phyloP scores from a whole-genome alignment of 2,888 invertebrate genomes.

The Flexamia atlantica region DNA sequence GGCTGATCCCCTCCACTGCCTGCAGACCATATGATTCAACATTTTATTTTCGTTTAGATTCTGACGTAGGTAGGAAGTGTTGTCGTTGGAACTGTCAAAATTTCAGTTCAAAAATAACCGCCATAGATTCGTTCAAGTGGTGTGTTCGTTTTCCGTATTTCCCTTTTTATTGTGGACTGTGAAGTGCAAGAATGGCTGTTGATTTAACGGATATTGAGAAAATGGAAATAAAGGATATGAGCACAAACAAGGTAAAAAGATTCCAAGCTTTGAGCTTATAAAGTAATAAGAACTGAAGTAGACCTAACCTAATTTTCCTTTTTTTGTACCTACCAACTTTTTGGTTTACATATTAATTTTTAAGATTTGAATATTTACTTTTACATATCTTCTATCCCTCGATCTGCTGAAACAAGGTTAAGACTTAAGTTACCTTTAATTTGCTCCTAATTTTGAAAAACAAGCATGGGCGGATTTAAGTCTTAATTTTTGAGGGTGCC shows the following conservation, averaged over 20 bases:
- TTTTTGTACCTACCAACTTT: no score
- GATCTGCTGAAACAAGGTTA: no score
- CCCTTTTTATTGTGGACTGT: background rate
- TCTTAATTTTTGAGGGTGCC: no score
- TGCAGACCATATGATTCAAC: constrained; percentile 55
- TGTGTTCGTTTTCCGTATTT: constrained; percentile 43
- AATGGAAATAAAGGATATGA: constrained; percentile 57
- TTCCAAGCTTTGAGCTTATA: no score
- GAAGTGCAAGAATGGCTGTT: constrained; percentile 45
- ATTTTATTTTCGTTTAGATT: constrained; percentile 55
- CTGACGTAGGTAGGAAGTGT: constrained; percentile 60
- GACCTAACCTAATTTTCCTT: no score
- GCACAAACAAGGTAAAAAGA: constrained; percentile 40
- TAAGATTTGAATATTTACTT: no score
- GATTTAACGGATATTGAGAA: constrained; percentile 55
- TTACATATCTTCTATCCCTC: no score
- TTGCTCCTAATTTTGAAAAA: no score
- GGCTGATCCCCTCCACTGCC: constrained; percentile 36
- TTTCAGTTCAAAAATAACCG: constrained; percentile 55
- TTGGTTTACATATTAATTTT: no score
- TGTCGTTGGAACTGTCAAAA: constrained; percentile 59
- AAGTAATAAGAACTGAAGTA: no score
- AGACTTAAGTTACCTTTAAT: no score
- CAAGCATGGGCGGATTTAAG: no score
- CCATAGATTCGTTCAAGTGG: constrained; percentile 42